Evolutionary conservation across 2,797 vertebrate genomes (phyloP).

Genomic region (Hypotaenidia philippensis): DNA sequence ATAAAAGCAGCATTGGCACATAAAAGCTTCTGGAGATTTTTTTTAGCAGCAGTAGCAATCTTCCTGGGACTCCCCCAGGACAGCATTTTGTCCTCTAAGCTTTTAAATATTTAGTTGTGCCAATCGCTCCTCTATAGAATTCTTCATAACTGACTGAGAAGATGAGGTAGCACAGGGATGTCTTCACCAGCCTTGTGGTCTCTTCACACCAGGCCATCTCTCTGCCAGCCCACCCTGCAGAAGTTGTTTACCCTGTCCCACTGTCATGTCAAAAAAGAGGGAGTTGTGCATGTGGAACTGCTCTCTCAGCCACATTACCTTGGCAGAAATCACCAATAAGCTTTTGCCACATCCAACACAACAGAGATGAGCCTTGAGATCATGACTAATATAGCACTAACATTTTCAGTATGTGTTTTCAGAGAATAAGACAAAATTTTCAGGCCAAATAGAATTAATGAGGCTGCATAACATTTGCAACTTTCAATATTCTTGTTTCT

Average conservation of each 20-base stretch:
- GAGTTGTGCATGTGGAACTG: fast-evolving
- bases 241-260: not conserved
- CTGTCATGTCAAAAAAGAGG: not conserved
- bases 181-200: not conserved
- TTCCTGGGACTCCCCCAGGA: not conserved
- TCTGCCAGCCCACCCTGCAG: not conserved
- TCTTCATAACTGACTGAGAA: not conserved
- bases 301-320: not conserved
- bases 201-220: fast-evolving
- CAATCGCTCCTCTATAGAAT: not conserved
- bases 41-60: not conserved
- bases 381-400: not conserved
- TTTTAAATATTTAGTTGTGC: not conserved
- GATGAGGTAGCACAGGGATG: fast-evolving
- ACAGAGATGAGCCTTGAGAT: not conserved
- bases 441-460: conserved; percentile 20
- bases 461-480: not conserved
- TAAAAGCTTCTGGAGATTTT: not conserved
- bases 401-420: not conserved
- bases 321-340: not conserved
- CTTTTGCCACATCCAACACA: not conserved
- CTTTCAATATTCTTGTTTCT: not conserved
- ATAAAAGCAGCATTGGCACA: not conserved
- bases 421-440: not conserved
- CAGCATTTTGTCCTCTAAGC: not conserved